Conservation (phyloP, 2,888 invertebrate genomes). For the Isotomurus palustris region DNA sequence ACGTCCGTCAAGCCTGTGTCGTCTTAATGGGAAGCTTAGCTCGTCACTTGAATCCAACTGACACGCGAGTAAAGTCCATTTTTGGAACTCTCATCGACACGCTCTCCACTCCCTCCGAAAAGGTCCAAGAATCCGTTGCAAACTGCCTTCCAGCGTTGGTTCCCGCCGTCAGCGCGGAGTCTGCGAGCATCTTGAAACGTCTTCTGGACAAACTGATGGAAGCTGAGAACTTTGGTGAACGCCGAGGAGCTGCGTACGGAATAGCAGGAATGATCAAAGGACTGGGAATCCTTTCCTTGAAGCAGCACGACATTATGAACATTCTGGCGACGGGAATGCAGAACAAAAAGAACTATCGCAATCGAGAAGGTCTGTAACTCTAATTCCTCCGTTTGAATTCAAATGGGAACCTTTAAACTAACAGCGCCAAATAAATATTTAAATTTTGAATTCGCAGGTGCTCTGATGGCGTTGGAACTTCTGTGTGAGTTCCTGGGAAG, state of each 20-base stretch:
- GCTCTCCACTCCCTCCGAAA: constrained; percentile 92
- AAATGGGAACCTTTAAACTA: background rate
- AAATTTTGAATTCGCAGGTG: constrained; percentile 64
- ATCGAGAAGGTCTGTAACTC: constrained; percentile 69
- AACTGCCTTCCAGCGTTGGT: constrained; percentile 92
- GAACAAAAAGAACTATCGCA: constrained; percentile 92
- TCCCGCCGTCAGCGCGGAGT: constrained; percentile 85
- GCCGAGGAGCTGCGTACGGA: constrained; percentile 87
- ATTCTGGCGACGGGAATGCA: constrained; percentile 88
- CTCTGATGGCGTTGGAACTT: constrained; percentile 96
- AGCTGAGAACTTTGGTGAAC: constrained; percentile 86
- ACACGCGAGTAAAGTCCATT: constrained; percentile 88
- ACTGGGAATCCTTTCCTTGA: constrained; percentile 88
- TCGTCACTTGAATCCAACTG: constrained; percentile 86
- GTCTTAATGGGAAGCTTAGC: constrained; percentile 96
- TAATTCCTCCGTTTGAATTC: background rate
- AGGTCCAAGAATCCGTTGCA: constrained; percentile 96
- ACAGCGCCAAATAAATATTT: too few relatives aligned
- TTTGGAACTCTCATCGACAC: constrained; percentile 83
- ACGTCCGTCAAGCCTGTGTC: constrained; percentile 91
- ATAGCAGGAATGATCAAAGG: constrained; percentile 94
- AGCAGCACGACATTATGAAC: constrained; percentile 93
- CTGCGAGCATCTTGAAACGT: constrained; percentile 79
- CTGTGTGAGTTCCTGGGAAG: constrained; percentile 90
- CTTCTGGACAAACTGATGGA: constrained; percentile 80